Percentiles rank a stretch among this genome's conserved stretches.
Conservation (phyloP, 2,888 invertebrate species). For the Epirrita christyi region DNA sequence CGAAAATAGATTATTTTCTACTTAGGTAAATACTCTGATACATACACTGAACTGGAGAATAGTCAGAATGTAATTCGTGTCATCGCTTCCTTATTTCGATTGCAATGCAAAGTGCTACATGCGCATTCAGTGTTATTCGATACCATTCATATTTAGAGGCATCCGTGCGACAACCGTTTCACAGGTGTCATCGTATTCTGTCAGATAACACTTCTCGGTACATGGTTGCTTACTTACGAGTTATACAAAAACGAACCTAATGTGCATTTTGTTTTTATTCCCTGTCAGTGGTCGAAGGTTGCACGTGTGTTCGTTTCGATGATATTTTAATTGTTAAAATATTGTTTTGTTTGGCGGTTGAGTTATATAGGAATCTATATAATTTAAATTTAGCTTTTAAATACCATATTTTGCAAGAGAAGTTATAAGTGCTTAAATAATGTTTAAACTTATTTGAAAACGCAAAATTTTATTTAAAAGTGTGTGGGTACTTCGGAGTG, state of each 20-base stretch:
- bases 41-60: too few relatives aligned
- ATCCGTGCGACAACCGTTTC: conserved; percentile 22
- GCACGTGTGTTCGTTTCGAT: conserved; percentile 17
- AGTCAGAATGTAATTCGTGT: too few relatives aligned
- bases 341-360: too few relatives aligned
- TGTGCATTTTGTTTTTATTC: conserved; percentile 20
- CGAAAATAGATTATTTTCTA: too few relatives aligned
- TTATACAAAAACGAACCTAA: conserved; percentile 33
- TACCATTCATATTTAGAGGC: conserved; percentile 19
- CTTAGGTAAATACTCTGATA: too few relatives aligned
- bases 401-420: neutral
- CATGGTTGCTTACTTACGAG: conserved; percentile 49
- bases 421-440: too few relatives aligned
- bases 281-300: conserved; percentile 8
- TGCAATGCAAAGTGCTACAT: conserved; percentile 19
- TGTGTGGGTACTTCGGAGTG: conserved; percentile 4
- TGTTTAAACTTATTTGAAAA: too few relatives aligned
- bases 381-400: too few relatives aligned
- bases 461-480: too few relatives aligned
- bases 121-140: conserved; percentile 27
- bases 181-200: conserved; percentile 56
- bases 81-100: conserved; percentile 9
- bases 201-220: conserved; percentile 67
- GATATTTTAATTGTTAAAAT: conserved; percentile 1
- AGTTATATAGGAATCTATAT: too few relatives aligned